These are phyloP conservation scores for Didymodactylos carnosus DNA, from an alignment of 2,888 invertebrate species.

Conservation along the genomic window DNA sequence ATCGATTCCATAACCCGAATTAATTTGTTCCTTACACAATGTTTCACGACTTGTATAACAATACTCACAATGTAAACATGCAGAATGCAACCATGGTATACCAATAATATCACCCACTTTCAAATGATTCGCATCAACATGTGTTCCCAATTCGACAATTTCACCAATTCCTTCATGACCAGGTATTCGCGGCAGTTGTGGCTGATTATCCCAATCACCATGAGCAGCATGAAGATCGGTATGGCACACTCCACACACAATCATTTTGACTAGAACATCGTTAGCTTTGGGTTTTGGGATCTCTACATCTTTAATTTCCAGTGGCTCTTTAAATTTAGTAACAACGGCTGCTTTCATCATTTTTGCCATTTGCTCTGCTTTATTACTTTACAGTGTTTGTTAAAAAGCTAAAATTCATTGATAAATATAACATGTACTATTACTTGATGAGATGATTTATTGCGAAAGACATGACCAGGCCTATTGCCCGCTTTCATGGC, in stretches of 20 bases:
- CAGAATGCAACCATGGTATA: background rate
- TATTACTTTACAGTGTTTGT: no score
- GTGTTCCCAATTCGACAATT: background rate
- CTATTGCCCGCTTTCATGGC: no score
- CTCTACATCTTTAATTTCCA: background rate
- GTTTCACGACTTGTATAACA: background rate
- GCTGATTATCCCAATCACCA: background rate
- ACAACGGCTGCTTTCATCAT: background rate
- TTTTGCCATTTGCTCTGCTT: no score
- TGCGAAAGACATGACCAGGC: no score
- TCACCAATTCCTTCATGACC: background rate
- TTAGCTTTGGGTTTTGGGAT: background rate
- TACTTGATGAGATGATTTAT: no score
- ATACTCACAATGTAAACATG: background rate
- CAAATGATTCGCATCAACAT: background rate
- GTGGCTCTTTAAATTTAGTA: background rate
- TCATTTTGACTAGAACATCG: background rate
- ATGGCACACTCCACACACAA: background rate
- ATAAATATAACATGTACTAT: no score
- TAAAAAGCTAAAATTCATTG: no score
- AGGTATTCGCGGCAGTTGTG: background rate
- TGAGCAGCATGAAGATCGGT: background rate
- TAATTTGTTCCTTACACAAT: background rate
- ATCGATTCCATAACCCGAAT: background rate
- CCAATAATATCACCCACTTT: background rate